Percentiles rank a stretch among this genome's conserved stretches.
Conservation (phyloP, 2,113 vertebrate species). For the Sapayoa aenigma region DNA sequence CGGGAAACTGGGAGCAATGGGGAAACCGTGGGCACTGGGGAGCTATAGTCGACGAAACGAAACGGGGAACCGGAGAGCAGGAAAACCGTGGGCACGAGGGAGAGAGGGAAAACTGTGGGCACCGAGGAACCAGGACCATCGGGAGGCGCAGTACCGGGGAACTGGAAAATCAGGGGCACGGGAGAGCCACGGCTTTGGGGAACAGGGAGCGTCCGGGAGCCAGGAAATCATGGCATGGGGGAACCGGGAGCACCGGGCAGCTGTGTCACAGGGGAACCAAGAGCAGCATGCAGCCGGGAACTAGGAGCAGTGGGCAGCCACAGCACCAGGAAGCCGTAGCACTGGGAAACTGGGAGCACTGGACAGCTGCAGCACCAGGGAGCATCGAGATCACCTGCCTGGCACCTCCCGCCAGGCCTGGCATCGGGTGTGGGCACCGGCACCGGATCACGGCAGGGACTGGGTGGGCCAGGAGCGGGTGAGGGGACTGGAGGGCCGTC, state of each 20-base stretch:
- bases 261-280: not conserved
- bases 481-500: not conserved
- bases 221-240: not conserved
- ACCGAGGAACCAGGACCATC: not conserved
- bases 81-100: not conserved
- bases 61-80: not conserved
- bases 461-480: not conserved
- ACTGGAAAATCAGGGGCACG: not conserved
- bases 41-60: too few relatives aligned
- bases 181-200: not conserved
- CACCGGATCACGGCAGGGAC: accelerated
- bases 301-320: not conserved
- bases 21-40: not conserved
- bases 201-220: not conserved
- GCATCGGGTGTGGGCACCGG: not conserved
- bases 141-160: not conserved
- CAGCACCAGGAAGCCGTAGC: not conserved
- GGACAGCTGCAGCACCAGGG: not conserved
- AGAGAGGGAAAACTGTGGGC: not conserved
- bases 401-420: not conserved
- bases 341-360: not conserved
- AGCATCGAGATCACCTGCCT: not conserved
- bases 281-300: not conserved
- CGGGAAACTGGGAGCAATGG: not conserved
- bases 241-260: not conserved